Evolutionary conservation across 2,797 vertebrate genomes (phyloP).

Genomic region (Melanitta fusca): DNA sequence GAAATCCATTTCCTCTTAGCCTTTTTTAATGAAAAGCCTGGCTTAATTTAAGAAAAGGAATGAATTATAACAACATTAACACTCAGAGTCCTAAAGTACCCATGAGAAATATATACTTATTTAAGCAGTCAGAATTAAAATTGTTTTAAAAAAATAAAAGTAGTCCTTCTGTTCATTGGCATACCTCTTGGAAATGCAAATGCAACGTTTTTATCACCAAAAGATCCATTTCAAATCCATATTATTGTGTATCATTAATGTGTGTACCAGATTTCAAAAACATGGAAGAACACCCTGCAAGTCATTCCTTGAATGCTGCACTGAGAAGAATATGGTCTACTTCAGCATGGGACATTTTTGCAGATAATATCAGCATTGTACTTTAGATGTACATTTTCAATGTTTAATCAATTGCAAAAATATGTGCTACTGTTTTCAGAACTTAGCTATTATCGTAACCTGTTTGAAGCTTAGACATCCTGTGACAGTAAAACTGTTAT

Average conservation of each 20-base stretch:
- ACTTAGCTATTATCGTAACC: constrained; percentile 68
- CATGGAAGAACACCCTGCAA: constrained; percentile 6
- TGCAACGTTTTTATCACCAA: constrained; percentile 25
- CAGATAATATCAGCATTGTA: constrained; percentile 58
- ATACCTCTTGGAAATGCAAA: constrained; percentile 29
- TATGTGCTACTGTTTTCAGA: constrained; percentile 64
- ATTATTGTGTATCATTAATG: neutral
- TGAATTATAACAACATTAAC: constrained; percentile 11
- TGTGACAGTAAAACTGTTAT: constrained; percentile 69
- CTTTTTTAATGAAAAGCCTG: neutral
- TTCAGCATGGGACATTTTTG: constrained; percentile 46
- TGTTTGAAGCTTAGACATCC: constrained; percentile 67
- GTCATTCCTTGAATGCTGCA: constrained; percentile 35
- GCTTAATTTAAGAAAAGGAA: constrained; percentile 16
- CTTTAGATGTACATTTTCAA: constrained; percentile 27
- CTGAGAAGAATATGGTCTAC: constrained; percentile 18
- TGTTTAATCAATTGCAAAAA: constrained; percentile 71
- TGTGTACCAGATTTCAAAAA: neutral
- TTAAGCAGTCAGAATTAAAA: constrained; percentile 48
- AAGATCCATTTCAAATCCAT: constrained; percentile 42
- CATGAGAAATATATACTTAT: constrained; percentile 17
- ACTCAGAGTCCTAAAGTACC: constrained; percentile 3
- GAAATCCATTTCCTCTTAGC: constrained; percentile 23
- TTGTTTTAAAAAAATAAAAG: constrained; percentile 55
- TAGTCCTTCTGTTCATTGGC: neutral